Evolutionary conservation across 2,888 invertebrate species (phyloP).

Genomic region (Temnothorax unifasciatus): DNA sequence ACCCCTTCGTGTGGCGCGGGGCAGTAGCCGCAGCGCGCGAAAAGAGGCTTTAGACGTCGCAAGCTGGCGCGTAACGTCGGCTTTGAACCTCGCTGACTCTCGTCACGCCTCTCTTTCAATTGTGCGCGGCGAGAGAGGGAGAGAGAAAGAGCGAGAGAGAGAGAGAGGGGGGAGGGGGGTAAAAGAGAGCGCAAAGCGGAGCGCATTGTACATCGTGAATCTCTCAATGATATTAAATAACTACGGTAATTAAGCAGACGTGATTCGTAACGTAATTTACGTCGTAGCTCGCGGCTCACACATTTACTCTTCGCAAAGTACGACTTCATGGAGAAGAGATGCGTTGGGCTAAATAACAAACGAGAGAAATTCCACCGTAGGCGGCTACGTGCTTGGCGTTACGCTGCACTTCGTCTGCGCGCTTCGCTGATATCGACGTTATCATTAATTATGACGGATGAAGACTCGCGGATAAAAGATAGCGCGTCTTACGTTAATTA

Average conservation of each 20-base stretch:
- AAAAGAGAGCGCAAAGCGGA: background rate
- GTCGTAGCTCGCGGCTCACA: conserved; percentile 28
- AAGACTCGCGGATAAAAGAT: conserved; percentile 13
- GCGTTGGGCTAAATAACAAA: conserved; percentile 44
- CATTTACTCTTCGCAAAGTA: conserved; percentile 21
- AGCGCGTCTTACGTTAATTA: conserved; percentile 28
- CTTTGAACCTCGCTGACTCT: conserved; percentile 66
- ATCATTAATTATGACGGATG: conserved; percentile 45
- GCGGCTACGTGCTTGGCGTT: background rate
- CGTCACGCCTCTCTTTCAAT: conserved; percentile 31
- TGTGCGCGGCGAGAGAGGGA: background rate
- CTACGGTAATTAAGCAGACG: conserved; percentile 45
- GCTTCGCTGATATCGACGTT: conserved; percentile 37
- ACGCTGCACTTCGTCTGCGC: background rate
- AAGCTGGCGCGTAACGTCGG: conserved; percentile 49
- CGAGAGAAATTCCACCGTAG: conserved; percentile 40
- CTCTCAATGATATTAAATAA: conserved; percentile 40
- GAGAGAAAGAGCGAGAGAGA: background rate
- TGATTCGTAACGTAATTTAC: conserved; percentile 37
- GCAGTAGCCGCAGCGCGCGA: conserved; percentile 56
- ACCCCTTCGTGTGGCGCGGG: conserved; percentile 51
- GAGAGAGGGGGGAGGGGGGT: background rate
- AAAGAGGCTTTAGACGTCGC: conserved; percentile 66
- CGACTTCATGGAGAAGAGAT: conserved; percentile 20
- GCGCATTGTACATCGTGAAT: conserved; percentile 19